Conservation (phyloP, 2,113 vertebrate genomes). For the Eulacestoma nigropectus region DNA sequence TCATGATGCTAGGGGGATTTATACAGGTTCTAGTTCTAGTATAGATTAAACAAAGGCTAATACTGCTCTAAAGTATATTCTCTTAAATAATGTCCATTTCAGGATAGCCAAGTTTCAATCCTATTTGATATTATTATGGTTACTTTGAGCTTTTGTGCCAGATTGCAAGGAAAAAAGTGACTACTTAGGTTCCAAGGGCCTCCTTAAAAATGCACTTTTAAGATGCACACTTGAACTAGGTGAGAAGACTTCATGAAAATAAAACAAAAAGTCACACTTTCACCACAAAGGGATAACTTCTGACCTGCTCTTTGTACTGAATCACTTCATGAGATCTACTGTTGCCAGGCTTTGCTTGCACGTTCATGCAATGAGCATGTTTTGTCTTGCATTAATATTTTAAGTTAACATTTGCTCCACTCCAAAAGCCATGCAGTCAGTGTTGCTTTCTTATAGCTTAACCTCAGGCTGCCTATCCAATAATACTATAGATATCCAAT, state of each 20-base stretch:
- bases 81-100: background rate
- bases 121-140: background rate
- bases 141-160: background rate
- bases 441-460: background rate
- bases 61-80: background rate
- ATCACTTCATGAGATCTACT: background rate
- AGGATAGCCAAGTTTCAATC: background rate
- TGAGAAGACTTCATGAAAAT: background rate
- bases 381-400: background rate
- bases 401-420: background rate
- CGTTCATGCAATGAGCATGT: background rate
- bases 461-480: background rate
- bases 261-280: background rate
- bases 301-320: background rate
- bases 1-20: background rate
- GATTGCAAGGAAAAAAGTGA: background rate
- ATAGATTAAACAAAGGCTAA: background rate
- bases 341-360: background rate
- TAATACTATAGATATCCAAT: background rate
- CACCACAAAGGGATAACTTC: background rate
- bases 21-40: background rate
- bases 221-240: background rate
- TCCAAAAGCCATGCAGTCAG: background rate
- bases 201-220: background rate
- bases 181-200: background rate